phyloP scores from a whole-genome alignment of 2,113 vertebrate genomes.

The Podarcis muralis region DNA sequence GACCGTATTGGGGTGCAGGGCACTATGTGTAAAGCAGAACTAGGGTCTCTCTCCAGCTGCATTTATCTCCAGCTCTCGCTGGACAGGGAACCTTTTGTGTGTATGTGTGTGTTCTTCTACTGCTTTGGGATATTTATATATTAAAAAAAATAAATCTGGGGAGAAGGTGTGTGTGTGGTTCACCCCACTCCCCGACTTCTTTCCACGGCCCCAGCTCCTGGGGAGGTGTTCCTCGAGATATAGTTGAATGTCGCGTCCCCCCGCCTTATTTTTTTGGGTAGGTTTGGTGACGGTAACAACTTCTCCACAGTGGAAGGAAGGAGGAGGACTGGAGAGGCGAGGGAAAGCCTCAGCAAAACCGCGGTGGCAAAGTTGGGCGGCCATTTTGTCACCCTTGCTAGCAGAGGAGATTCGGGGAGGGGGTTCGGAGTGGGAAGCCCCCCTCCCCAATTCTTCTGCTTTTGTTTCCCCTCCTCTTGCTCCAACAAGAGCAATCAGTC shows the following conservation, averaged over 20 bases:
- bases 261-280: too few species aligned
- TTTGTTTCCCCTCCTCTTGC: not conserved
- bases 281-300: too few species aligned
- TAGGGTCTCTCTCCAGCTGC: too few species aligned
- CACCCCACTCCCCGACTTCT: not conserved
- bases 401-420: not conserved
- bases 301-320: not conserved
- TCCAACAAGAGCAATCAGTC: not conserved
- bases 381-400: not conserved
- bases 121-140: not conserved
- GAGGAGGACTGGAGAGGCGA: too few species aligned
- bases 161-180: too few species aligned
- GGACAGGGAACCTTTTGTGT: not conserved
- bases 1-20: not conserved
- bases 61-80: not conserved
- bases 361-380: not conserved
- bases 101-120: not conserved
- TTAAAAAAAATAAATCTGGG: not conserved
- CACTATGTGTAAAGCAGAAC: not conserved
- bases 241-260: too few species aligned
- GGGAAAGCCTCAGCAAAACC: too few species aligned
- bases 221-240: not conserved
- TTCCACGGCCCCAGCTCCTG: too few species aligned
- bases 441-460: not conserved
- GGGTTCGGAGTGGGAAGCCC: not conserved